Evolutionary conservation across 2,113 vertebrate species (phyloP).

Genomic region (Diglossa brunneiventris): DNA sequence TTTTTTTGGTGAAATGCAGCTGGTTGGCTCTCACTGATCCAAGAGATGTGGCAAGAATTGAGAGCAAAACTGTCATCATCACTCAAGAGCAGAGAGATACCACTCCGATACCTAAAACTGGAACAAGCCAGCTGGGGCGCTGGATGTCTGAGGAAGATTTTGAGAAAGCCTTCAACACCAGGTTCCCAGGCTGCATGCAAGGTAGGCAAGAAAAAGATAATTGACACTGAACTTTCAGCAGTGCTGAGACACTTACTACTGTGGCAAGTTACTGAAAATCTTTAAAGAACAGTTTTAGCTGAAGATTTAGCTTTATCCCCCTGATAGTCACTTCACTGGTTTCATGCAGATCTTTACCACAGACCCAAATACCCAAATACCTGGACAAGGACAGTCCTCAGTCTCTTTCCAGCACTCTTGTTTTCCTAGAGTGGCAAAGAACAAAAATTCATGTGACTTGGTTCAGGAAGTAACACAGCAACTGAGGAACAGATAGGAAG

Average conservation of each 20-base stretch:
- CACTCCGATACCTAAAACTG: conserved; percentile 77
- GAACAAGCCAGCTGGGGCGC: conserved; percentile 86
- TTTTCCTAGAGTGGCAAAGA: neutral
- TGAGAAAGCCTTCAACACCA: conserved; percentile 84
- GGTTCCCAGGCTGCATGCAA: conserved; percentile 96
- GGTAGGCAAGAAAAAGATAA: conserved; percentile 66
- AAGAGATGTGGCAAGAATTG: conserved; percentile 90
- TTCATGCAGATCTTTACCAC: neutral
- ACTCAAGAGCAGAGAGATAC: conserved; percentile 87
- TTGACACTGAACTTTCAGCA: neutral
- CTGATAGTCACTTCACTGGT: neutral
- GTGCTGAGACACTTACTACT: neutral
- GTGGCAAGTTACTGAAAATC: neutral
- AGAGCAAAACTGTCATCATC: conserved; percentile 94
- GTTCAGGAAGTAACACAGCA: neutral
- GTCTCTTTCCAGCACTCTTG: neutral
- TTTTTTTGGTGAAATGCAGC: conserved; percentile 66
- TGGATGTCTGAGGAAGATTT: conserved; percentile 96
- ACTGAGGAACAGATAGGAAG: neutral
- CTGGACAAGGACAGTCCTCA: neutral
- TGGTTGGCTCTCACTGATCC: conserved; percentile 95
- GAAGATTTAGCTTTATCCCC: neutral
- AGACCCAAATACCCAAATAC: neutral
- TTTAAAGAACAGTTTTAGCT: neutral
- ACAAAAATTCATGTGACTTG: neutral